A percentile compares a stretch with the other conserved stretches of the same genome.
phyloP scores from a whole-genome alignment of 2,113 vertebrate genomes.

The Chaetorhynchus papuensis region DNA sequence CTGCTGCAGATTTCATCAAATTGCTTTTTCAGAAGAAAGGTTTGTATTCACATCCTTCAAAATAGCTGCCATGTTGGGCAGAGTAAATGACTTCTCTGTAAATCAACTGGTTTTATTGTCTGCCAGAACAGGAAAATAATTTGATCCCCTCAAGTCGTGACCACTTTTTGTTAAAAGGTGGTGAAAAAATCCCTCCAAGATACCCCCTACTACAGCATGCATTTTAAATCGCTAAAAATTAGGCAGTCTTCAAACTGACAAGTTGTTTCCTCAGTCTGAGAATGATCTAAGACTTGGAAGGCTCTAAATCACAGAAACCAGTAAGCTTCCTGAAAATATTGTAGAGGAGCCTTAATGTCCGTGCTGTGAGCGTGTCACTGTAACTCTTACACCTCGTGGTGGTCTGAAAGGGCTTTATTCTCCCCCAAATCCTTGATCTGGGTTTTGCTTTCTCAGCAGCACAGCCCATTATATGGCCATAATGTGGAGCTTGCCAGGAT shows the following conservation, averaged over 20 bases:
- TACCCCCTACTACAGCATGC: not conserved
- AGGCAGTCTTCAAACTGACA: not conserved
- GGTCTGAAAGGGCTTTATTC: not conserved
- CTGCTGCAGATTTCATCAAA: not conserved
- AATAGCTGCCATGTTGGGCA: not conserved
- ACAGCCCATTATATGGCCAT: not conserved
- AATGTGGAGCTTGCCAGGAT: not conserved
- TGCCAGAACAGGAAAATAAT: not conserved
- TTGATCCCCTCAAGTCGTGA: not conserved
- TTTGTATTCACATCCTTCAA: not conserved
- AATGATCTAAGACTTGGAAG: not conserved
- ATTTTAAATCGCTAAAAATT: not conserved
- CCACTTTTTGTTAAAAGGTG: not conserved
- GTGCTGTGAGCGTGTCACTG: not conserved
- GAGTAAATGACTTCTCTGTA: not conserved
- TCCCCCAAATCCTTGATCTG: not conserved
- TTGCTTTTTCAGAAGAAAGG: not conserved
- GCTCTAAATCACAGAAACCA: not conserved
- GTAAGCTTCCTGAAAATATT: not conserved
- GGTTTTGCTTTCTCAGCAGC: not conserved
- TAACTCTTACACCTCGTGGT: not conserved
- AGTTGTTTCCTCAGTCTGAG: not conserved
- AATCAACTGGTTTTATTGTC: not conserved
- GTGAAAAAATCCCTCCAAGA: not conserved
- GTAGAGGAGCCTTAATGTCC: not conserved